phyloP scores from a whole-genome alignment of 2,797 vertebrate species.

The Buphagus erythrorhynchus region DNA sequence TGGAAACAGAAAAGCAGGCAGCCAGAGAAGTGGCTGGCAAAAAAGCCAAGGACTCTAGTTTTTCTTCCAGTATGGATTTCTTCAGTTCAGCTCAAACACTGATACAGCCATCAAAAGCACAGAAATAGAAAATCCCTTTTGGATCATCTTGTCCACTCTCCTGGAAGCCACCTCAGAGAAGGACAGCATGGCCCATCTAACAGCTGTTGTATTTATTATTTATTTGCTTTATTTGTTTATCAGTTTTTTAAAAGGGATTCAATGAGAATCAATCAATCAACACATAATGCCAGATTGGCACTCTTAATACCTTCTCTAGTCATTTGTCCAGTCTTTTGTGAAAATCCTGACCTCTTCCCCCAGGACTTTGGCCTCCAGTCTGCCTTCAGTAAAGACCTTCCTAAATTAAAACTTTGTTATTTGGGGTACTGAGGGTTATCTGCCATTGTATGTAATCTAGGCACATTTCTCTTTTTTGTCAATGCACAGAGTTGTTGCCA shows the following conservation, averaged over 20 bases:
- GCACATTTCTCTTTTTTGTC: neutral
- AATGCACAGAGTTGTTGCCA: neutral
- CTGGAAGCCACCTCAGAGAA: neutral
- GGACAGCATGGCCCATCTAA: neutral
- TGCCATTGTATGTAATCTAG: neutral
- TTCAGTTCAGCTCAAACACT: neutral
- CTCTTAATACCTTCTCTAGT: neutral
- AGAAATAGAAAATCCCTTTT: neutral
- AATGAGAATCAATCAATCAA: neutral
- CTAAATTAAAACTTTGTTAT: neutral
- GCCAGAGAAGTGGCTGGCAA: neutral
- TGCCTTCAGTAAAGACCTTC: neutral
- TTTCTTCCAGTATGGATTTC: neutral
- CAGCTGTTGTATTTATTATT: neutral
- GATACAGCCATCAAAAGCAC: neutral
- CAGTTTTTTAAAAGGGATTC: neutral
- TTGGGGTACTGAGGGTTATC: neutral
- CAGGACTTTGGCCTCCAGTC: neutral
- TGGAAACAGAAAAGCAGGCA: neutral
- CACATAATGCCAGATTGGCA: rapidly evolving
- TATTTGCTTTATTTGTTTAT: neutral
- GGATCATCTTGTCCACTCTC: neutral
- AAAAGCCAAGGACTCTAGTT: neutral
- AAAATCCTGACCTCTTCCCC: neutral
- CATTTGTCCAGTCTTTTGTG: neutral